Evolutionary conservation across 2,888 invertebrate genomes (phyloP).

Genomic region (Noctuana brunneofusca): DNA sequence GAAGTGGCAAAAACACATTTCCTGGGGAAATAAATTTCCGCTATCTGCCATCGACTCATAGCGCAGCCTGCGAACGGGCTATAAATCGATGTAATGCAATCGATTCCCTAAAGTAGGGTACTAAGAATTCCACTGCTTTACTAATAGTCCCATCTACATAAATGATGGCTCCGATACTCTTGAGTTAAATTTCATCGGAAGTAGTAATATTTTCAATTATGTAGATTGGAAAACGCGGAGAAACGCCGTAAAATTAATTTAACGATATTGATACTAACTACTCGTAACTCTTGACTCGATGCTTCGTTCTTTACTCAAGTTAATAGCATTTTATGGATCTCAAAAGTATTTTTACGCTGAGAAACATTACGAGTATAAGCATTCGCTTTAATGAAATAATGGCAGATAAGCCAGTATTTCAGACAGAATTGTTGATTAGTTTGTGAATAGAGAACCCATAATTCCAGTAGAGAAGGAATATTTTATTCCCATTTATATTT

Average conservation of each 20-base stretch:
- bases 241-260: background rate
- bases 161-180: constrained; percentile 6
- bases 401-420: no score
- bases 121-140: constrained; percentile 21
- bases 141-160: constrained; percentile 18
- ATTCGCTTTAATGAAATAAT: no score
- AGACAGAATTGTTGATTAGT: no score
- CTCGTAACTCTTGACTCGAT: background rate
- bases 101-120: constrained; percentile 15
- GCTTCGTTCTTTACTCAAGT: background rate
- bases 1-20: background rate
- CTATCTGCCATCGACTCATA: background rate
- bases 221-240: background rate
- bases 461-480: no score
- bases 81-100: constrained; percentile 21
- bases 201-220: constrained; percentile 1
- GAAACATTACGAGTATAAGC: no score
- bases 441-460: no score
- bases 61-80: background rate
- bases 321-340: background rate
- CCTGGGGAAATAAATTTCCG: constrained; percentile 1
- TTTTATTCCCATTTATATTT: no score
- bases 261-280: background rate
- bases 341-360: no score
- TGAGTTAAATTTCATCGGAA: constrained; percentile 6